Evolutionary conservation across 1,140 invertebrate species (phyloP), one percentile per base, ranked within the genome.

Genomic region (Parapsyche elsis): DNA sequence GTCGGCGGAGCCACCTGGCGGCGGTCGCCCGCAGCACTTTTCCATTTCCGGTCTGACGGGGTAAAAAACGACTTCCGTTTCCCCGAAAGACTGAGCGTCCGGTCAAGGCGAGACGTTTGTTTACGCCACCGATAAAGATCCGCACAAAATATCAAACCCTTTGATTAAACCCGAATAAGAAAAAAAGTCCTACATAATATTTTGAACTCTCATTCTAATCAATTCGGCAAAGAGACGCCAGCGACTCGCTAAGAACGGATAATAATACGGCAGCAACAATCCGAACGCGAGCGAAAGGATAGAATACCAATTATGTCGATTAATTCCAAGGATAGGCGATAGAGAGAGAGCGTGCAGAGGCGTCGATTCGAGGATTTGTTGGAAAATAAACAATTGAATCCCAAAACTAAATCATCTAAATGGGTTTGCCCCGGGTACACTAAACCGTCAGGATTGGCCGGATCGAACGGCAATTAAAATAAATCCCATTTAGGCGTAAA

Each of bases 1-100:
- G 24, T 30, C 46, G 71, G 45, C 71, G 24, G 19, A 16, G 71
- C 73, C 73, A 75, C 73, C 73, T 75, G 73, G 73, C 73, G 46
- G 26, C 70, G 21, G 23, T 45, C 19, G n/a, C 30, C 19, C 23
- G n/a, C 23, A 45, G 21, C 73, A 75, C 73, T 75, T 75, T 75
- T 75, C 73, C 73, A 75, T 75, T 75, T 75, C 73, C 73, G 73
- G 73, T 75, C 73, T 10, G 46, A 9, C 14, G 46, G 73, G 73
- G 9, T 75, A 75, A 75, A 75, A 75, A 75, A 75, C 45, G 73
- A 75, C 73, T 75, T 75, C 73, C 73, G 73, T n/a, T 57, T 57
- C 23, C 49, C 46, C 49, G 46, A 19, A 9, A 61, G 23, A 61
- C 16, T 21, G 64, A 75, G 46, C 45, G 46, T 74, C 71, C 71